Evolutionary conservation across 2,888 invertebrate genomes (phyloP).

Genomic region (Bombylius major): DNA sequence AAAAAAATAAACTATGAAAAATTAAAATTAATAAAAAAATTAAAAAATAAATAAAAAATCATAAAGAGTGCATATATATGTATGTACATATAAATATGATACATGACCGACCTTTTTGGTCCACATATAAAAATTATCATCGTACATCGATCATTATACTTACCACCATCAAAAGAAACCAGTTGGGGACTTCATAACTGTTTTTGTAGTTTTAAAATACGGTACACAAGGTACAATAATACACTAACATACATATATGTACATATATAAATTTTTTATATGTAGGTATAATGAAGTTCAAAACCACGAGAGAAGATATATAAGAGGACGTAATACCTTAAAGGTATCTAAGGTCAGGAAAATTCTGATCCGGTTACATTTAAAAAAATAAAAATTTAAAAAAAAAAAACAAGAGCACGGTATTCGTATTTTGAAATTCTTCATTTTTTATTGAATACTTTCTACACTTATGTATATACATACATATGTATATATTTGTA

Average conservation of each 20-base stretch:
- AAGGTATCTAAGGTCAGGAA: slow-evolving; percentile 1
- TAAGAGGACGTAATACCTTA: background rate
- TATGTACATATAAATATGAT: background rate
- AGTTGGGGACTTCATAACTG: slow-evolving; percentile 4
- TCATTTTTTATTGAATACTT: no score
- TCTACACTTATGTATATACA: no score
- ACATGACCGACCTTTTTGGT: slow-evolving; percentile 6
- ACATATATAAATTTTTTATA: no score
- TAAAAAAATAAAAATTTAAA: background rate
- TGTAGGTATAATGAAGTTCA: background rate
- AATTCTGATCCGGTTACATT: background rate
- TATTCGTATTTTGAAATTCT: no score
- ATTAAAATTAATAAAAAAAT: background rate
- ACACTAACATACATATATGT: no score
- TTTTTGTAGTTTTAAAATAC: background rate
- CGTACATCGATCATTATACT: slow-evolving; percentile 1
- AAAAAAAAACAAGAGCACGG: no score
- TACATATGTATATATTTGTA: no score
- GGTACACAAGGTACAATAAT: background rate
- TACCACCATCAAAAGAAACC: background rate
- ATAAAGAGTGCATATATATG: no score
- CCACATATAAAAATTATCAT: background rate
- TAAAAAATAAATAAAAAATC: no score
- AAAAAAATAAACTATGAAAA: background rate
- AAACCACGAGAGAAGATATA: background rate